Percentiles rank a stretch among this genome's conserved stretches.
These are phyloP conservation scores for Lycophotia porphyrea DNA, from an alignment of 2,888 invertebrate genomes.

Conservation along the genomic window DNA sequence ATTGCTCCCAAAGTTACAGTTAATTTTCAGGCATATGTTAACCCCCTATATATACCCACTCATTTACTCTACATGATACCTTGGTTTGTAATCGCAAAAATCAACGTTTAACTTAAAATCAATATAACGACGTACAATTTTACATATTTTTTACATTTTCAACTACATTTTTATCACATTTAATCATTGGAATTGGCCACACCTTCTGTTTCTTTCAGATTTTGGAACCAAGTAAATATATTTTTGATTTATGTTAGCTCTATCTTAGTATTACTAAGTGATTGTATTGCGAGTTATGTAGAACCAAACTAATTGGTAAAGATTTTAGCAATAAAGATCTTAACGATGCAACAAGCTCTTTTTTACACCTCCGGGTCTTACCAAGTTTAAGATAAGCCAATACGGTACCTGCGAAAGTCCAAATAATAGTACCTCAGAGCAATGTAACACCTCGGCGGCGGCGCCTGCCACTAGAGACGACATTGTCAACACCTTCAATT, in stretches of 20 bases:
- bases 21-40: not conserved
- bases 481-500: too few relatives aligned
- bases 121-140: slow-evolving; percentile 43
- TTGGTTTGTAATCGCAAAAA: not conserved
- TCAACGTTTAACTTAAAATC: slow-evolving; percentile 11
- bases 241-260: not conserved
- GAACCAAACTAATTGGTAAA: not conserved
- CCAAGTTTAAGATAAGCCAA: not conserved
- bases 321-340: not conserved
- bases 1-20: not conserved
- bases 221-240: slow-evolving; percentile 7
- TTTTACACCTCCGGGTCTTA: not conserved
- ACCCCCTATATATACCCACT: not conserved
- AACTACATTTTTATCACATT: slow-evolving; percentile 73
- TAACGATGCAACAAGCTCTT: not conserved
- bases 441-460: too few relatives aligned
- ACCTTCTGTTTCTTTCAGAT: slow-evolving; percentile 56
- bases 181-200: slow-evolving; percentile 72
- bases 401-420: not conserved
- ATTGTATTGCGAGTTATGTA: slow-evolving; percentile 27
- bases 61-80: not conserved
- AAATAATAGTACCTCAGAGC: not conserved
- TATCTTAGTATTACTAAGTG: slow-evolving; percentile 9
- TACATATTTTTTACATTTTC: slow-evolving; percentile 53
- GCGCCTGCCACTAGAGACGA: too few relatives aligned